Evolutionary conservation across 2,113 vertebrate genomes (phyloP), one percentile per base, ranked within the genome.

Genomic region (Actenoides hombroni): DNA sequence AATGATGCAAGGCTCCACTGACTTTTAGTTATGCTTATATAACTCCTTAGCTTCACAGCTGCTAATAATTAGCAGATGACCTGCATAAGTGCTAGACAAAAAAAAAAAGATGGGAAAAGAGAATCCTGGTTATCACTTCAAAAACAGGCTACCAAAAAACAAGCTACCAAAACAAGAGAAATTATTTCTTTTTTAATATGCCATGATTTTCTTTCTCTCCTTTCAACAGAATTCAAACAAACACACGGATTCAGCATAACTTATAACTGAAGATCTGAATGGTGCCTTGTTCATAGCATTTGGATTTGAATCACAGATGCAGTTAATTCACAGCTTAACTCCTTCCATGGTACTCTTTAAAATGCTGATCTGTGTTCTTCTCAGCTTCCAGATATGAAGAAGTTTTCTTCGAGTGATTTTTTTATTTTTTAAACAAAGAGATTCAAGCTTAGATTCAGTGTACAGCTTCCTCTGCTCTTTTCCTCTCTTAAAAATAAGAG

Each of bases 61-160:
- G 98, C 93, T 97, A 97, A 84, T 92, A 92, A 97, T 98, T 97
- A 98, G 88, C 92, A 96, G 93, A 95, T 83, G 97, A 96, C 95
- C 96, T 95, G 90, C 70, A 9, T 64, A 88, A 96, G 33, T 77
- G 68, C 51, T 51, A 94, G 63, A 90, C 90, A 86, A 89, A 90
- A 60, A 75, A 87, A 53, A 80, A 48, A 15, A 86, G 23, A 49
- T n/a, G 15, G 64, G 59, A 88, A 90, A 83, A 18, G 14, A 83
- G 63, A 94, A 78, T 83, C 68, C 39, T 91, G 48, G 92, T 93
- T 94, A 96, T 83, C 88, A 94, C 67, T 91, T 82, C 83, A 96
- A 95, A 97, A 96, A 53, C 35, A 88, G 96, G 85, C 91, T 76
- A 96, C 64, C 54, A 40, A 84, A 83, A 74, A 96, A 51, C 35